Evolutionary conservation across 2,888 invertebrate genomes (phyloP).

Genomic region (Neoscelio sp.): DNA sequence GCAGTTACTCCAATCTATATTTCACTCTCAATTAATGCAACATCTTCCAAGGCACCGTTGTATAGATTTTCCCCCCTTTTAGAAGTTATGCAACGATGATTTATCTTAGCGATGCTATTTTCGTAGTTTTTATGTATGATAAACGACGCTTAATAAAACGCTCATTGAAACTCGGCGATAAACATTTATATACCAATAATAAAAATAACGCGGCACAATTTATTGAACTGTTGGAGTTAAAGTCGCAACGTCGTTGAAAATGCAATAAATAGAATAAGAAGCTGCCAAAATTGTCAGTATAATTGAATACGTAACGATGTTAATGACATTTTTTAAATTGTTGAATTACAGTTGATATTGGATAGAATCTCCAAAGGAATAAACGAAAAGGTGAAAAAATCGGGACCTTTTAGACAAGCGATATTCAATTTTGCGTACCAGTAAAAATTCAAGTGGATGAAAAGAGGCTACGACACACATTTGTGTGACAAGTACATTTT

Average conservation of each 20-base stretch:
- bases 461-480: slow-evolving; percentile 92
- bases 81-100: background rate
- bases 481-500: slow-evolving; percentile 87
- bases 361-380: slow-evolving; percentile 99
- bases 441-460: slow-evolving; percentile 95
- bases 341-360: slow-evolving; percentile 90
- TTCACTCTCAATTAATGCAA: too few species aligned
- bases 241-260: too few species aligned
- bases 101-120: background rate
- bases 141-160: too few species aligned
- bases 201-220: too few species aligned
- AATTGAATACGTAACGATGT: background rate
- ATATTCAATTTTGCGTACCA: slow-evolving; percentile 97
- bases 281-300: too few species aligned
- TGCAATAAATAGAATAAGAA: too few species aligned
- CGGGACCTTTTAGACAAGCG: slow-evolving; percentile 90
- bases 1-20: background rate
- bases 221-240: too few species aligned
- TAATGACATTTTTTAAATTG: background rate
- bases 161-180: too few species aligned
- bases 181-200: too few species aligned
- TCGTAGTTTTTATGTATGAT: too few species aligned
- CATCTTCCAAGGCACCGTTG: background rate
- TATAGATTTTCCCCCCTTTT: background rate
- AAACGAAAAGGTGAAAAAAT: slow-evolving; percentile 95